Evolutionary conservation across 2,113 vertebrate species (phyloP).

Genomic region (Alethe diademata): DNA sequence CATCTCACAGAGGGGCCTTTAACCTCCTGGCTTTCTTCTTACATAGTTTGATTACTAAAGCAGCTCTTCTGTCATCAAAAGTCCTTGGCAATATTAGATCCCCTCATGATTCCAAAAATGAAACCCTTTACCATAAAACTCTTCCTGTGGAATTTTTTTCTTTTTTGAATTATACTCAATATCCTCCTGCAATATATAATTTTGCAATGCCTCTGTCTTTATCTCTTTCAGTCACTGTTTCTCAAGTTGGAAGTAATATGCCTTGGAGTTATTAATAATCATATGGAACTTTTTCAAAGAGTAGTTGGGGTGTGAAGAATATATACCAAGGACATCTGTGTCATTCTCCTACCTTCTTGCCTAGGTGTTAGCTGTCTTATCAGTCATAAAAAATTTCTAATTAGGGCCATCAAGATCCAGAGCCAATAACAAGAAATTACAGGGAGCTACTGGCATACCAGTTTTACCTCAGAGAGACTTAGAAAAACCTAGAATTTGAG

Average conservation of each 20-base stretch:
- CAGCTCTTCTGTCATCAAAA: not conserved
- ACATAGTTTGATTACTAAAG: constrained; percentile 1
- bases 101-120: not conserved
- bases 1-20: constrained; percentile 1
- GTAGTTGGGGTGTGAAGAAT: constrained; percentile 5
- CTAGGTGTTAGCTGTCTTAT: not conserved
- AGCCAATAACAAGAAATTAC: not conserved
- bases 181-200: not conserved
- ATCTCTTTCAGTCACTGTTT: constrained; percentile 2
- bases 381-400: not conserved
- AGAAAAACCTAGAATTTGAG: not conserved
- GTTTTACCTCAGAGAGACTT: not conserved
- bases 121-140: not conserved
- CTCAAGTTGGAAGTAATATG: constrained; percentile 23
- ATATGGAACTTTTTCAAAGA: not conserved
- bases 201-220: not conserved
- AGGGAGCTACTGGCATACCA: not conserved
- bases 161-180: not conserved
- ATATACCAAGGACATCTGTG: not conserved
- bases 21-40: constrained; percentile 12
- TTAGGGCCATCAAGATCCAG: not conserved
- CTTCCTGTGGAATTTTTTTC: not conserved
- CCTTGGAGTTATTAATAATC: constrained; percentile 23
- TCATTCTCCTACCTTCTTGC: not conserved
- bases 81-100: not conserved